These are phyloP conservation scores for Threskiornis aethiopicus DNA, from an alignment of 2,797 vertebrate species.

Conservation along the genomic window DNA sequence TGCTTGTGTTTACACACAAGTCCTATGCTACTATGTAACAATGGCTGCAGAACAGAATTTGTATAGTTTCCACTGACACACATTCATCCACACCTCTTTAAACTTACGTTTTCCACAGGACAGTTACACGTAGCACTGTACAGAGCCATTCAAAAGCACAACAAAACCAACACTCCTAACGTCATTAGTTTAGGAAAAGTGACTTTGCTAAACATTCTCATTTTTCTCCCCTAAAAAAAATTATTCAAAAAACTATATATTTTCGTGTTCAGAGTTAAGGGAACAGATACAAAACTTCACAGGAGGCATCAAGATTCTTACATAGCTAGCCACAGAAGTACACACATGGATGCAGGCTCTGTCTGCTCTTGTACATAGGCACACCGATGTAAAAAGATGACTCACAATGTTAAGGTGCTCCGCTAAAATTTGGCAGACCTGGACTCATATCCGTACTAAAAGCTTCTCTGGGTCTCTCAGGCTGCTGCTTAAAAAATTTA, in stretches of 20 bases:
- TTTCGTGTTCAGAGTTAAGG: not conserved
- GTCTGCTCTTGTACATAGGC: not conserved
- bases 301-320: not conserved
- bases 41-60: not conserved
- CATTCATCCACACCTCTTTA: not conserved
- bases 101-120: not conserved
- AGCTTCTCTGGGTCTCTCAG: not conserved
- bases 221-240: not conserved
- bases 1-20: not conserved
- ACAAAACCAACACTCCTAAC: not conserved
- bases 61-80: not conserved
- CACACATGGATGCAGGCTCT: not conserved
- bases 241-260: not conserved
- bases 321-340: not conserved
- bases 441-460: not conserved
- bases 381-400: not conserved
- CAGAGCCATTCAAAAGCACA: not conserved
- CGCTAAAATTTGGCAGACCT: not conserved
- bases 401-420: not conserved
- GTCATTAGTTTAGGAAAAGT: not conserved
- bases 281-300: not conserved
- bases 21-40: not conserved
- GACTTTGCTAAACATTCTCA: not conserved
- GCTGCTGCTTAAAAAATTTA: not conserved
- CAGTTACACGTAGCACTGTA: not conserved